A percentile compares a stretch with the other conserved stretches of the same genome.
Conservation (phyloP, 1,140 invertebrate genomes). For the Steinernema feltiae region DNA sequence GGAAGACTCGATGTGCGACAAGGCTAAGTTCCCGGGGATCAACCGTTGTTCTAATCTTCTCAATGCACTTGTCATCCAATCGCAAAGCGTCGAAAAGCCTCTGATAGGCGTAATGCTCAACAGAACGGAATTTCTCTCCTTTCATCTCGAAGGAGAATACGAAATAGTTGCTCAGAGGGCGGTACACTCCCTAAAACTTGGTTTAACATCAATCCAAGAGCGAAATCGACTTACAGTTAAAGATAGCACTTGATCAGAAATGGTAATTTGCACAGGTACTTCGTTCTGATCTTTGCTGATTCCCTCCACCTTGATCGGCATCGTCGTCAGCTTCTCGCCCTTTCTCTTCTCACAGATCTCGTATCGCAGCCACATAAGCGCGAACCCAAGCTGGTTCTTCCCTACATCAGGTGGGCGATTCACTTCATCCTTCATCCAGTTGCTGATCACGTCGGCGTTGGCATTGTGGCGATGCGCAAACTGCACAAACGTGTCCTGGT, state of each 20-base stretch:
- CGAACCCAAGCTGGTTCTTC: slow-evolving; percentile 49
- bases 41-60: slow-evolving; percentile 54
- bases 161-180: slow-evolving; percentile 54
- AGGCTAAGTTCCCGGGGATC: slow-evolving; percentile 41
- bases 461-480: background rate
- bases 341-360: slow-evolving; percentile 45
- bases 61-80: slow-evolving; percentile 45
- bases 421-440: slow-evolving; percentile 52
- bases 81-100: slow-evolving; percentile 52
- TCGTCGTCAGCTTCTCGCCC: slow-evolving; percentile 31
- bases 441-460: slow-evolving; percentile 41
- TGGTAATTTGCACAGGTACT: slow-evolving; percentile 34
- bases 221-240: slow-evolving; percentile 23
- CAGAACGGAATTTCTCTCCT: slow-evolving; percentile 46
- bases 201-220: background rate
- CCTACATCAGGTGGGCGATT: slow-evolving; percentile 43
- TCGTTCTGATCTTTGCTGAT: slow-evolving; percentile 46
- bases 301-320: slow-evolving; percentile 36
- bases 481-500: slow-evolving; percentile 37
- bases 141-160: slow-evolving; percentile 50
- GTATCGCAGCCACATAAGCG: slow-evolving; percentile 53
- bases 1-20: slow-evolving; percentile 44
- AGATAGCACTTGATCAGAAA: slow-evolving; percentile 47
- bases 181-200: slow-evolving; percentile 44
- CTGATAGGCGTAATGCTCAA: slow-evolving; percentile 57